These are phyloP conservation scores for Biston betularia DNA, from an alignment of 2,888 invertebrate species.

Conservation along the genomic window DNA sequence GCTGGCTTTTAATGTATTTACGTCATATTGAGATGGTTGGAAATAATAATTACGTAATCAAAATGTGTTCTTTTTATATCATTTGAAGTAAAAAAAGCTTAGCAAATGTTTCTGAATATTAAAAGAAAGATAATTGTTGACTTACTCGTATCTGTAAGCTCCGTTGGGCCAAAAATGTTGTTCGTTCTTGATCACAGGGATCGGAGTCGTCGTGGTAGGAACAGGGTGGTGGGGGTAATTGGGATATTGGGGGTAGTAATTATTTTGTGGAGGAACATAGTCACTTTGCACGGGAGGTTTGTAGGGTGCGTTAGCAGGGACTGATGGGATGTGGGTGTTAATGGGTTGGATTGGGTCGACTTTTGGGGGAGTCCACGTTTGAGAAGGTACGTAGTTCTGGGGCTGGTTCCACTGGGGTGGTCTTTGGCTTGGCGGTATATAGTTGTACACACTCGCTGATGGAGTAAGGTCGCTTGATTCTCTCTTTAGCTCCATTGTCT, in stretches of 20 bases:
- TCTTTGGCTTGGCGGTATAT: constrained; percentile 54
- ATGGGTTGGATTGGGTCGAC: constrained; percentile 12
- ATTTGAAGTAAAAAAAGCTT: background rate
- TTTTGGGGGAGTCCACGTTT: constrained; percentile 42
- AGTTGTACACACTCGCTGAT: constrained; percentile 59
- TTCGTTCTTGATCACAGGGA: constrained; percentile 79
- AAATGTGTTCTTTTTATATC: background rate
- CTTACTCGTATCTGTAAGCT: constrained; percentile 84
- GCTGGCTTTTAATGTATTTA: too few relatives aligned
- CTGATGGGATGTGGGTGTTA: constrained; percentile 15
- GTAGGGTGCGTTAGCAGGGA: constrained; percentile 23
- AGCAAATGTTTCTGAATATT: background rate
- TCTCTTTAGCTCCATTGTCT: constrained; percentile 61
- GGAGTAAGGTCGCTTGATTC: constrained; percentile 53
- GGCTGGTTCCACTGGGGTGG: constrained; percentile 51
- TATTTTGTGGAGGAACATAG: constrained; percentile 44
- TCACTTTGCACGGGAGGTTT: constrained; percentile 36
- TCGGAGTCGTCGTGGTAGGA: constrained; percentile 62
- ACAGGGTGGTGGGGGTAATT: constrained; percentile 45
- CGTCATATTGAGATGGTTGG: too few relatives aligned
- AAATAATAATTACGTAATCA: too few relatives aligned
- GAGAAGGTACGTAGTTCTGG: constrained; percentile 36
- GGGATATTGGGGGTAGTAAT: constrained; percentile 30
- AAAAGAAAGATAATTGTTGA: constrained; percentile 37
- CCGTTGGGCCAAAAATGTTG: constrained; percentile 77